Conservation (phyloP, 2,797 vertebrate species). For the Echiichthys vipera region DNA sequence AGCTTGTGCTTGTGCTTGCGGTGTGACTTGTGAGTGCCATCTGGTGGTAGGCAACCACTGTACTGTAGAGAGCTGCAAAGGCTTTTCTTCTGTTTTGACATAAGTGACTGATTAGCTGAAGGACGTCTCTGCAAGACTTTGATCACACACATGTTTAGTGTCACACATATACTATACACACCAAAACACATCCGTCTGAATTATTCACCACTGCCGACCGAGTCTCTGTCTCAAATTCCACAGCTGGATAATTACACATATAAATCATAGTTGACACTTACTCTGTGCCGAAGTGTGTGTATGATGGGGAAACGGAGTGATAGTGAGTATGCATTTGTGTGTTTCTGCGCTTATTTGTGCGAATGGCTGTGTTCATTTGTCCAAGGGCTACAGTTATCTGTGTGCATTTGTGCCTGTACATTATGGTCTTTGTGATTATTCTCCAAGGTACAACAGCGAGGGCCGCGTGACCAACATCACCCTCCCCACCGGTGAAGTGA, state of each 20-base stretch:
- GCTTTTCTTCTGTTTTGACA: slow-evolving; percentile 6
- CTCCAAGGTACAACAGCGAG: slow-evolving; percentile 89
- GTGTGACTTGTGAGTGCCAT: slow-evolving; percentile 77
- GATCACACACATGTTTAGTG: slow-evolving; percentile 46
- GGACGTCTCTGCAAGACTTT: slow-evolving; percentile 40
- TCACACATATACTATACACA: slow-evolving; percentile 35
- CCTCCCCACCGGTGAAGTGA: slow-evolving; percentile 94
- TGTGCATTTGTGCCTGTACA: slow-evolving; percentile 9
- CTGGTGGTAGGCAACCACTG: slow-evolving; percentile 67
- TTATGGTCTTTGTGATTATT: slow-evolving; percentile 33
- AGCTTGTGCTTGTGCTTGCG: slow-evolving; percentile 1
- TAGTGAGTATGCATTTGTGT: slow-evolving; percentile 19
- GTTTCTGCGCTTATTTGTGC: slow-evolving; percentile 4
- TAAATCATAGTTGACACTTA: slow-evolving; percentile 80
- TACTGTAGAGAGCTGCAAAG: background rate
- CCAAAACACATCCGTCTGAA: slow-evolving; percentile 68
- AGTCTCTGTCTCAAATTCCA: slow-evolving; percentile 69
- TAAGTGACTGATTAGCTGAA: slow-evolving; percentile 53
- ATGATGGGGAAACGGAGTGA: slow-evolving; percentile 31
- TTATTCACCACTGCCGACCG: slow-evolving; percentile 66
- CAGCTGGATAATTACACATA: slow-evolving; percentile 81
- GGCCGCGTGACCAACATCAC: slow-evolving; percentile 95
- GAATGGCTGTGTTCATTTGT: slow-evolving; percentile 9
- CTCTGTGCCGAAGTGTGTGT: slow-evolving; percentile 47
- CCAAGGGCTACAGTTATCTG: slow-evolving; percentile 6